Evolutionary conservation across 2,113 vertebrate genomes (phyloP), one percentile per base, ranked within the genome.

Genomic region (Thamnophis sirtalis): DNA sequence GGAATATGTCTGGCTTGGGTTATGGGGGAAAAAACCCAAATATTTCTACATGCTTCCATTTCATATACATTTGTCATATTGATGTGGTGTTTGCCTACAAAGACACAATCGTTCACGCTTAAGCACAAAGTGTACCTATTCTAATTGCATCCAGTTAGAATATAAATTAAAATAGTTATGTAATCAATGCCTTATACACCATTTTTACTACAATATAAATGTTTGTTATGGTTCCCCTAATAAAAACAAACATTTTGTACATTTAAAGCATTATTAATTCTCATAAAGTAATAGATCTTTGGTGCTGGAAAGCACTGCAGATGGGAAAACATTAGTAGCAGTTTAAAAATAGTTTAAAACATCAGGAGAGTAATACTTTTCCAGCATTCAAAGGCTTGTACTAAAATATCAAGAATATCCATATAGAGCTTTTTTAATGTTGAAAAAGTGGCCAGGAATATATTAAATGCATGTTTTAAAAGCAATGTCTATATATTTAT

Each of bases 151-250:
- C 33, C 73, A 80, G 73, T 80, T 80, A 80, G 33, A 80, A 43
- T 43, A 80, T 80, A 80, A 80, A 80, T 80, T 80, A 43, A 80
- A 80, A 80, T 21, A 0, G 21, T 96, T 96, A 96, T 85, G 92
- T 95, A 96, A 96, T 49, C 11, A 49, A 91, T 95, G 92, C 88
- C 91, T 94, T 84, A 89, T 90, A 94, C 89, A 84, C 90, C 94
- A 95, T 89, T 85, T 92, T 84, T 93, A 95, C 84, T 90, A 55
- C 95, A 94, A 95, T 93, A 92, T 94, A 0, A 0, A 1, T 13
- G 89, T 89, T 91, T 91, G 0, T 15, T 50, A 93, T 28, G 38
- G 22, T 51, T 68, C 88, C 51, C 19, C 3, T 43, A 48, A 87
- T 60, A 38, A 92, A 89, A 89, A 63, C 24, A 89, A 89, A 86